These are phyloP conservation scores for Bellardia pandia DNA, from an alignment of 2,888 invertebrate species.

Conservation along the genomic window DNA sequence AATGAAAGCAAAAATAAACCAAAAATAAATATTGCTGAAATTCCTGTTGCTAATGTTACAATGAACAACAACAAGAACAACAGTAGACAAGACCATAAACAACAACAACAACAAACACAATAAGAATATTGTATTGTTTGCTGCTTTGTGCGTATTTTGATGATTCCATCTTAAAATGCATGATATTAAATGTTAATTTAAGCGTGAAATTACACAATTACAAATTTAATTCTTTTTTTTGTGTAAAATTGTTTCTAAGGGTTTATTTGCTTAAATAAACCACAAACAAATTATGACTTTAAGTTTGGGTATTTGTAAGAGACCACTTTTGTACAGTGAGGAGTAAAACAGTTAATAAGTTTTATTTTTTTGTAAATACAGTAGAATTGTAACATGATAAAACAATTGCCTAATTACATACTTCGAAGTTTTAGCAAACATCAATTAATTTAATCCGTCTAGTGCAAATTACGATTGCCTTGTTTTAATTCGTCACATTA, in stretches of 20 bases:
- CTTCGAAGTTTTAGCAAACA: too few relatives aligned
- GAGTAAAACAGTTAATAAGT: background rate
- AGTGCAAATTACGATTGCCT: too few relatives aligned
- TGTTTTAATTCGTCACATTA: too few relatives aligned
- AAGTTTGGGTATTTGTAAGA: background rate
- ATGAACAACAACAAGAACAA: slow-evolving; percentile 12
- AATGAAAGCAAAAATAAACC: slow-evolving; percentile 2
- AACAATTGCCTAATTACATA: too few relatives aligned
- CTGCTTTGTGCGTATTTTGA: slow-evolving; percentile 52
- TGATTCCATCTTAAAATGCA: slow-evolving; percentile 54
- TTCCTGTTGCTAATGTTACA: slow-evolving; percentile 58
- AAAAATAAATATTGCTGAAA: slow-evolving; percentile 54
- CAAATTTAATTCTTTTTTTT: slow-evolving; percentile 59
- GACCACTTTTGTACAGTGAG: background rate
- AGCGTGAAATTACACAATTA: slow-evolving; percentile 82
- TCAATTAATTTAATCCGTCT: too few relatives aligned
- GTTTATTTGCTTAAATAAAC: slow-evolving; percentile 30
- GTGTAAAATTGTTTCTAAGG: background rate
- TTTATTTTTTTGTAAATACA: too few relatives aligned
- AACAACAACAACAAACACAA: slow-evolving; percentile 22
- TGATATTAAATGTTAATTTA: slow-evolving; percentile 80
- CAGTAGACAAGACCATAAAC: slow-evolving; percentile 35
- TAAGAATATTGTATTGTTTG: slow-evolving; percentile 3
- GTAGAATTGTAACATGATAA: too few relatives aligned
- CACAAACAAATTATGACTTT: slow-evolving; percentile 26